Evolutionary conservation across 1,140 invertebrate species (phyloP).

Genomic region (Calephelis virginiensis): DNA sequence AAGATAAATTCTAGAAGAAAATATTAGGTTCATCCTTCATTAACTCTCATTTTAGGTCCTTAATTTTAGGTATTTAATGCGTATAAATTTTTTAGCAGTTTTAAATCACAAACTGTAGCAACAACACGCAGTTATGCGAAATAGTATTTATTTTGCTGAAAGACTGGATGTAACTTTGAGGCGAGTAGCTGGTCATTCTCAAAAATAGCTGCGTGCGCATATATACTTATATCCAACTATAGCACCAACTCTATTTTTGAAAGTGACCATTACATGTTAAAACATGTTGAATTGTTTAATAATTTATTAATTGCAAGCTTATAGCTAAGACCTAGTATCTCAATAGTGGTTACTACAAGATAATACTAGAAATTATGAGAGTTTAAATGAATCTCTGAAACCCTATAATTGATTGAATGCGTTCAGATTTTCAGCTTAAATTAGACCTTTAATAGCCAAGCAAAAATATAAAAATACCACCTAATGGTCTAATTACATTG

Average conservation of each 20-base stretch:
- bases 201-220: too few relatives aligned
- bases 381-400: too few relatives aligned
- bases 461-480: too few relatives aligned
- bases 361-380: too few relatives aligned
- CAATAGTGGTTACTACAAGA: too few relatives aligned
- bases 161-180: slow-evolving; percentile 22
- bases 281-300: slow-evolving; percentile 22
- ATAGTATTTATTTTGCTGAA: slow-evolving; percentile 24
- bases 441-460: too few relatives aligned
- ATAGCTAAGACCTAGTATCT: too few relatives aligned
- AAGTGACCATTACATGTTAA: slow-evolving; percentile 21
- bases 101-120: slow-evolving; percentile 17
- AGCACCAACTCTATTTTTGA: slow-evolving; percentile 20
- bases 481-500: slow-evolving; percentile 3
- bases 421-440: too few relatives aligned
- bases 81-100: slow-evolving; percentile 13
- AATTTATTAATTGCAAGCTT: slow-evolving; percentile 11
- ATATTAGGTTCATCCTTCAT: too few relatives aligned
- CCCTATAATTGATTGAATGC: too few relatives aligned
- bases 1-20: too few relatives aligned
- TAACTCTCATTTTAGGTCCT: background rate
- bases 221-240: too few relatives aligned
- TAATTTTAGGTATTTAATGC: background rate
- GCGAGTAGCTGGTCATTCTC: slow-evolving; percentile 1
- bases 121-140: slow-evolving; percentile 18